Evolutionary conservation across 2,113 vertebrate species (phyloP), one percentile per base, ranked within the genome.

Genomic region (Octodon degus): DNA sequence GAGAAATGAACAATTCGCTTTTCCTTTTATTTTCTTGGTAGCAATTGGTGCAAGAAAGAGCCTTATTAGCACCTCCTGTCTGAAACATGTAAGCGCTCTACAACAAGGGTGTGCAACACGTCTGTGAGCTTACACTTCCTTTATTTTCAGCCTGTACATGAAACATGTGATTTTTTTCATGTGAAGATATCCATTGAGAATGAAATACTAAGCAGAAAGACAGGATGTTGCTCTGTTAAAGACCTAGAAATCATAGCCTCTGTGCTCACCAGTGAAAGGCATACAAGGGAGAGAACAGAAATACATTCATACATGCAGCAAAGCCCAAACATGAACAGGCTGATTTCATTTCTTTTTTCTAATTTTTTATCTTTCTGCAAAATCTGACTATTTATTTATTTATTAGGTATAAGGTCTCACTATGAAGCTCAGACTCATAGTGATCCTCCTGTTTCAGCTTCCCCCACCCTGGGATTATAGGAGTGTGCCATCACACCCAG

Each of bases 291-390:
- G 50, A 43, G 86, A 97, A 93, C 91, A 97, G 96, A 95, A 67
- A 96, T 85, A 65, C 76, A 96, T 98, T 96, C 89, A 62, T 68
- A 94, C 81, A 96, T 74, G 92, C 95, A 97, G 95, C 97, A 86
- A 97, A 96, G 96, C 43, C 68, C 82, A 91, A 55, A 70, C 25
- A 79, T 0, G 7, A 84, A 53, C 89, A 80, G 65, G 17, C 84
- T 93, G 67, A 96, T 65, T 92, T 47, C 50, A 84, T 58, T 58
- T 58, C 16, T 58, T 19, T 58, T 55, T 58, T 19, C 55, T 58
- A 19, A 58, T 19, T 19, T 58, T 58, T 58, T 58, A 19, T 58
- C 17, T 58, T 58, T 58, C 17, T 58, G 13, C 19, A 17, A 19
- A 58, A 58, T 16, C 19, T 19, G 19, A 58, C 16, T 50, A 50